phyloP scores from a whole-genome alignment of 2,797 vertebrate species.

The Furcifer pardalis region DNA sequence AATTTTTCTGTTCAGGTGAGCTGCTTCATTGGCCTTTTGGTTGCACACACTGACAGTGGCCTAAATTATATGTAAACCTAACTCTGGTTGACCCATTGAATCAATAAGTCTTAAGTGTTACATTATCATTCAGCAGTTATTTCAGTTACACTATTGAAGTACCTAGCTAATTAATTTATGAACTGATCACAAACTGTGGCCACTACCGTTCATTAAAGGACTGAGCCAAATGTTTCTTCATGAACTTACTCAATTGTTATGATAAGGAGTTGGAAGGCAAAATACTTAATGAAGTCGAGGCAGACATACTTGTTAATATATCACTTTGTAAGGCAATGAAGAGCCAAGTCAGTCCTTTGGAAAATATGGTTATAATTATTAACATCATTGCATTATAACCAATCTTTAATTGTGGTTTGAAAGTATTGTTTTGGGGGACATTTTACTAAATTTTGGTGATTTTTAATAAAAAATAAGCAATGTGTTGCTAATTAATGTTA shows the following conservation, averaged over 20 bases:
- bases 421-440: neutral
- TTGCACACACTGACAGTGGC: neutral
- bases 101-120: too few relatives aligned
- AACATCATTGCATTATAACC: neutral
- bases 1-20: neutral
- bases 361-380: neutral
- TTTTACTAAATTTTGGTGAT: neutral
- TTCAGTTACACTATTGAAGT: too few relatives aligned
- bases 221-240: neutral
- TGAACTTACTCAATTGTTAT: neutral
- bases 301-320: too few relatives aligned
- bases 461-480: too few relatives aligned
- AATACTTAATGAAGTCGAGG: neutral
- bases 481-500: too few relatives aligned
- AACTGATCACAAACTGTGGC: neutral
- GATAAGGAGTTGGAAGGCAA: neutral
- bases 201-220: neutral
- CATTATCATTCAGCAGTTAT: too few relatives aligned
- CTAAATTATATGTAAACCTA: too few relatives aligned
- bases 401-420: too few relatives aligned
- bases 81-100: too few relatives aligned
- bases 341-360: neutral
- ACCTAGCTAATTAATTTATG: neutral
- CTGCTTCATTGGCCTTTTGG: neutral
- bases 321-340: too few relatives aligned